Evolutionary conservation across 2,113 vertebrate genomes (phyloP), one percentile per base, ranked within the genome.

Genomic region (Arvicanthis niloticus): DNA sequence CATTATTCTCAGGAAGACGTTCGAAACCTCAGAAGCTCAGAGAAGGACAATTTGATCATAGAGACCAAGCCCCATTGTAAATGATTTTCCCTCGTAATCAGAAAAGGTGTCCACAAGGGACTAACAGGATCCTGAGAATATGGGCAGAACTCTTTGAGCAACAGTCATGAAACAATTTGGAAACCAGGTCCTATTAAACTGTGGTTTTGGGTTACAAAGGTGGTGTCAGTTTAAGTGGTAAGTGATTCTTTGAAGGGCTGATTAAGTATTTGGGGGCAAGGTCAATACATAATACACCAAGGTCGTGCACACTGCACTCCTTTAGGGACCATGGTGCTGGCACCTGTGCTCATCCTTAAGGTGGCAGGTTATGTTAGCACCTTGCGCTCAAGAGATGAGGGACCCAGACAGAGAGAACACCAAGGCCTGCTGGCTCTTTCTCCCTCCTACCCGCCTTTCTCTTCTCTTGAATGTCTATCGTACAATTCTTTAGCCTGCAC

Each of bases 401-500:
- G 40, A 53, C 97, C 85, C 7, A 85, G 0, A 0, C 1, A 9
- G 12, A n/a, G 7, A 45, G 56, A 86, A 70, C 8, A 65, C 26
- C 26, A 60, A 42, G n/a, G 17, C 53, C 75, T 70, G 62, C 37
- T 12, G 34, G 40, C 67, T 3, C 65, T 53, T 72, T 10, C 51
- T 37, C 67, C 91, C 12, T 16, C 16, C 24, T 13, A 5, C 4
- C 7, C 53, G 29, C 6, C 45, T 68, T 0, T 40, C 53, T 62
- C 16, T 37, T 78, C 0, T 42, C 53, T 51, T 48, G 51, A 45
- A 1, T 77, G 24, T 2, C 84, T n/a, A 13, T 19, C 5, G 48
- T 29, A n/a, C 0, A 53, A 15, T 51, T 42, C 0, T 0, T 70
- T 48, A 7, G 40, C 15, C 15, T 4, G 0, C 0, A 70, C 12